These are phyloP conservation scores for Cardinalis cardinalis DNA, from an alignment of 2,113 vertebrate genomes.

Conservation along the genomic window DNA sequence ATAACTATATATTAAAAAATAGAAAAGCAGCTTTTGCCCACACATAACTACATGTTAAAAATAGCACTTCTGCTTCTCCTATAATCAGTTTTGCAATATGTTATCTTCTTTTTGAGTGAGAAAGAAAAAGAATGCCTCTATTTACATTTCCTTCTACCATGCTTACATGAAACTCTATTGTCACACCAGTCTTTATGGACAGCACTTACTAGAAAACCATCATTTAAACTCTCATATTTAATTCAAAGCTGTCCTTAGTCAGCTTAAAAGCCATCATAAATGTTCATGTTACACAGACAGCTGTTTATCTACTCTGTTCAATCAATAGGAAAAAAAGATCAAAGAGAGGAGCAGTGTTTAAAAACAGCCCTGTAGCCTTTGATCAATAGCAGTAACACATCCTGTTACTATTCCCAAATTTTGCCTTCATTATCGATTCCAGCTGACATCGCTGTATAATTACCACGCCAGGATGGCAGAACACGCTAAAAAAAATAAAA, in stretches of 20 bases:
- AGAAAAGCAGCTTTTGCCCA: not conserved
- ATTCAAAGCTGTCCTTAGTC: not conserved
- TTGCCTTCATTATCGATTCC: not conserved
- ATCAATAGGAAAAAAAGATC: conserved; percentile 3
- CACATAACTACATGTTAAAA: not conserved
- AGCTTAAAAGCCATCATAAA: conserved; percentile 13
- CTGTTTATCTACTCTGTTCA: not conserved
- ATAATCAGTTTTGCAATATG: not conserved
- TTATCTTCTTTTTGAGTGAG: not conserved
- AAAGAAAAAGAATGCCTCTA: not conserved
- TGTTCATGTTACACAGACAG: not conserved
- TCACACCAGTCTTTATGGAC: not conserved
- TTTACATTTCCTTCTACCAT: not conserved
- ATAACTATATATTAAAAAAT: not conserved
- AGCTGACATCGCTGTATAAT: not conserved
- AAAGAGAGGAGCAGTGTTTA: conserved; percentile 9
- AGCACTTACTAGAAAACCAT: not conserved
- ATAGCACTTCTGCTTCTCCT: not conserved
- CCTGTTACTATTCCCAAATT: conserved; percentile 4
- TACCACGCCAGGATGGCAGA: not conserved
- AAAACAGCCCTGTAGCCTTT: not conserved
- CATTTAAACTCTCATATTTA: not conserved
- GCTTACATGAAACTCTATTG: not conserved
- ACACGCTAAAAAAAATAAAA: not conserved
- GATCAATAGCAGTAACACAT: conserved; percentile 21